phyloP scores from a whole-genome alignment of 2,888 invertebrate species.

The Syrista parreyssii region DNA sequence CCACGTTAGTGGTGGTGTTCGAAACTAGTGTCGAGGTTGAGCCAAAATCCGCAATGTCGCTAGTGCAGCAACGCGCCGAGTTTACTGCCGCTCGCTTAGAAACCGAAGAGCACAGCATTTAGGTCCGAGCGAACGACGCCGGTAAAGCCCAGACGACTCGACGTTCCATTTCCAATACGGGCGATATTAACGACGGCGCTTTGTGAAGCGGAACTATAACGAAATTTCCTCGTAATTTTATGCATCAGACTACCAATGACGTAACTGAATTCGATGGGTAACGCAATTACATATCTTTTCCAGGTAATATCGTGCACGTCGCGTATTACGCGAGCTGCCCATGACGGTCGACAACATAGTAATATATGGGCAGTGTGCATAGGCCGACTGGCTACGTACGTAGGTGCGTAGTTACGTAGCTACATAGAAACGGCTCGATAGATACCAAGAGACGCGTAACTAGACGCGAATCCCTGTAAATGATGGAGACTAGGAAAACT shows the following conservation, averaged over 20 bases:
- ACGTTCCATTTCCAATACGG: slow-evolving; percentile 20
- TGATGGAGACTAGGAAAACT: slow-evolving; percentile 17
- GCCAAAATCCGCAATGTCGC: neutral
- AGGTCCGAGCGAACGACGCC: too few relatives aligned
- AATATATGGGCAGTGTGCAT: slow-evolving; percentile 16
- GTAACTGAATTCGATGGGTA: slow-evolving; percentile 66
- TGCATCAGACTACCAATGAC: slow-evolving; percentile 65
- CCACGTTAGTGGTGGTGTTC: too few relatives aligned
- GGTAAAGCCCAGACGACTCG: neutral
- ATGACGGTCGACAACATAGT: too few relatives aligned
- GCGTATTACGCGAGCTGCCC: slow-evolving; percentile 17
- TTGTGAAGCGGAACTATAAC: slow-evolving; percentile 66
- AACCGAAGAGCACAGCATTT: too few relatives aligned
- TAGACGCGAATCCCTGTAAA: neutral
- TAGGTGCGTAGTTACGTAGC: slow-evolving; percentile 5
- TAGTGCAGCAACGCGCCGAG: too few relatives aligned
- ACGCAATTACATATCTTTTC: slow-evolving; percentile 66
- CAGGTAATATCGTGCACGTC: slow-evolving; percentile 31
- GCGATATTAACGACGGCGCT: slow-evolving; percentile 62
- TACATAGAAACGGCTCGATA: slow-evolving; percentile 15
- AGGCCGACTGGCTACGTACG: slow-evolving; percentile 2
- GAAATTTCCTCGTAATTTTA: slow-evolving; percentile 65
- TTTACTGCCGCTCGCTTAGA: too few relatives aligned
- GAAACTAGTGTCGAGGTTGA: neutral
- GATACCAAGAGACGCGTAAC: neutral